Percentiles rank a stretch among this genome's conserved stretches.
phyloP scores from a whole-genome alignment of 2,888 invertebrate species.

The Dorcus parallelipipedus region DNA sequence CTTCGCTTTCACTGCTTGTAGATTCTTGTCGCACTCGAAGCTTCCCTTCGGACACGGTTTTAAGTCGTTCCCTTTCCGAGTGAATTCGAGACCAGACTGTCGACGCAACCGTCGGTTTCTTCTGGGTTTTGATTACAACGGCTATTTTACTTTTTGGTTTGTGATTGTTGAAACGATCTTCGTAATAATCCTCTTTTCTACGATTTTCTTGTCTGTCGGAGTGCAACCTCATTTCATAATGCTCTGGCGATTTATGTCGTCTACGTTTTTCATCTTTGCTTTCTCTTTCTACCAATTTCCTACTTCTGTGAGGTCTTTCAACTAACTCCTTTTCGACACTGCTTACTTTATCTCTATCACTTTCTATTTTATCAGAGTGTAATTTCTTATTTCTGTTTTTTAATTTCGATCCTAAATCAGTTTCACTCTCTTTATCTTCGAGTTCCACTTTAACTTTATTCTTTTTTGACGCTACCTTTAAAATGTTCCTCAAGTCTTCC shows the following conservation, averaged over 20 bases:
- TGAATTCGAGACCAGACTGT: slow-evolving; percentile 41
- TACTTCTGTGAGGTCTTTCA: not conserved
- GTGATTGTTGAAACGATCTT: slow-evolving; percentile 14
- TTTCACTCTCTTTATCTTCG: slow-evolving; percentile 6
- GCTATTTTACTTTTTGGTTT: slow-evolving; percentile 46
- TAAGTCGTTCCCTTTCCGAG: slow-evolving; percentile 24
- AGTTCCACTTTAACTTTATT: slow-evolving; percentile 12
- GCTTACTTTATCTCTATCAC: not conserved
- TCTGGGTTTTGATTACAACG: slow-evolving; percentile 44
- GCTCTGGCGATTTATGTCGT: slow-evolving; percentile 6
- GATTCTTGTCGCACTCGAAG: slow-evolving; percentile 20
- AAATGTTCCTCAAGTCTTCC: slow-evolving; percentile 25
- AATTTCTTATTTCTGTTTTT: slow-evolving; percentile 26
- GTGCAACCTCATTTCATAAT: not conserved
- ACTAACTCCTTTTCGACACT: not conserved
- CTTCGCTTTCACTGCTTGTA: slow-evolving; percentile 20
- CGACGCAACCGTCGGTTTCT: slow-evolving; percentile 42
- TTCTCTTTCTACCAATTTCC: slow-evolving; percentile 1
- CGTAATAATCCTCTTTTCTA: slow-evolving; percentile 7
- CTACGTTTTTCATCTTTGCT: slow-evolving; percentile 1
- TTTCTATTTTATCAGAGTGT: not conserved
- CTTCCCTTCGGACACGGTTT: slow-evolving; percentile 27
- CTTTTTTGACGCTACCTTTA: slow-evolving; percentile 10
- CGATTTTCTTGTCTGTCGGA: not conserved
- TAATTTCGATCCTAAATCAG: slow-evolving; percentile 35